Evolutionary conservation across 2,888 invertebrate genomes (phyloP), one percentile per base, ranked within the genome.

Genomic region (Drosophila gaucha): DNA sequence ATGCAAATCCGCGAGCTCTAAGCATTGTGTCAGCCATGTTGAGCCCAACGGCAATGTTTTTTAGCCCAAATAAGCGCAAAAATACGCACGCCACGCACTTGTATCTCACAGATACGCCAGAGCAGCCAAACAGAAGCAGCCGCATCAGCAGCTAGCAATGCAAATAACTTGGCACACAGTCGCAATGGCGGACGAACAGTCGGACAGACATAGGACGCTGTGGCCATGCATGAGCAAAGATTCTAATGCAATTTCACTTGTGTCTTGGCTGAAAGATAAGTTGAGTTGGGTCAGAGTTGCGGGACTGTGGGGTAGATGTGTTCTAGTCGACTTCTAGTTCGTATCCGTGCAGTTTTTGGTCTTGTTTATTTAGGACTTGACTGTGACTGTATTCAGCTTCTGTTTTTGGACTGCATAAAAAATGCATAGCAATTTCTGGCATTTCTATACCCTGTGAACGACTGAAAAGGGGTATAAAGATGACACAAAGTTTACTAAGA

Each of bases 51-150:
- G 66, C 58, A 64, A 74, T 72, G 78, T 86, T 86, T 86, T 84
- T 84, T 84, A 84, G 84, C 82, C 84, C 87, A 84, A 84, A 84
- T 84, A 84, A 84, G 84, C 82, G 78, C 87, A 75, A 83, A 86
- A 77, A 84, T 75, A 77, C 65, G 51, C 68, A 78, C 44, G 60
- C 67, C 55, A 71, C 71, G 78, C 67, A 78, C 62, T 66, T 65
- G 71, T 75, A 68, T 75, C 74, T 68, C 22, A 64, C 47, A 79
- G 75, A 78, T 75, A 70, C 66, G 59, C 60, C 28, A 28, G 12
- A 52, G 43, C 51, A 38, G 33, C 51, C 14, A 41, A 43, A 9
- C 39, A 43, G 12, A 2, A n/a, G 22, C 47, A 41, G 31, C 31
- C 14, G 16, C 31, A 41, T 31, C 67, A 56, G 62, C 57, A 47